Conservation (phyloP, 1,140 invertebrate genomes). For the Mesaphorura yosii region DNA sequence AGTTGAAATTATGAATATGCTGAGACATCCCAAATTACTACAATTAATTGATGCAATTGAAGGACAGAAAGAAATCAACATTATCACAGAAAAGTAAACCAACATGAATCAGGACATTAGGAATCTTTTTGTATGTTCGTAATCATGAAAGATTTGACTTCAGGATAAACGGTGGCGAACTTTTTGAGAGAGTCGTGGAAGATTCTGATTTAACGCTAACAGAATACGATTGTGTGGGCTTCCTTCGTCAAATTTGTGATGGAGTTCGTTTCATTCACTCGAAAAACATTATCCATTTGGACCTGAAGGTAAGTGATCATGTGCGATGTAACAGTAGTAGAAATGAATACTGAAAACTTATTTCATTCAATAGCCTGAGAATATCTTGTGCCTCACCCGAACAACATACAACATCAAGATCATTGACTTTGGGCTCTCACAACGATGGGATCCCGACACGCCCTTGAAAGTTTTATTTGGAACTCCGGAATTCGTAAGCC, state of each 20-base stretch:
- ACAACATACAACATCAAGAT: slow-evolving; percentile 75
- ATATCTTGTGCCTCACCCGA: slow-evolving; percentile 75
- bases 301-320: slow-evolving; percentile 56
- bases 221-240: slow-evolving; percentile 80
- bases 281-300: slow-evolving; percentile 74
- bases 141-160: background rate
- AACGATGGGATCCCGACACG: slow-evolving; percentile 55
- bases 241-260: slow-evolving; percentile 79
- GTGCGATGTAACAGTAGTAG: background rate
- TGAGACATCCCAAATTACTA: slow-evolving; percentile 80
- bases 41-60: slow-evolving; percentile 79
- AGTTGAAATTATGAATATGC: slow-evolving; percentile 79
- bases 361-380: slow-evolving; percentile 57
- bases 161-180: slow-evolving; percentile 80
- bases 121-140: background rate
- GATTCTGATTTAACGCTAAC: slow-evolving; percentile 86
- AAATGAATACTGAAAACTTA: background rate
- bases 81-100: slow-evolving; percentile 94
- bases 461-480: slow-evolving; percentile 72
- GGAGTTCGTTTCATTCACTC: slow-evolving; percentile 81
- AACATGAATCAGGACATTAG: slow-evolving; percentile 40
- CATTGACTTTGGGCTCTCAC: slow-evolving; percentile 82
- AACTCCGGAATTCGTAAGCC: slow-evolving; percentile 46
- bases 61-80: slow-evolving; percentile 68
- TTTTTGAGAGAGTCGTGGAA: slow-evolving; percentile 81